Conservation (phyloP, 1,140 invertebrate species). For the Ceratina japonica region DNA sequence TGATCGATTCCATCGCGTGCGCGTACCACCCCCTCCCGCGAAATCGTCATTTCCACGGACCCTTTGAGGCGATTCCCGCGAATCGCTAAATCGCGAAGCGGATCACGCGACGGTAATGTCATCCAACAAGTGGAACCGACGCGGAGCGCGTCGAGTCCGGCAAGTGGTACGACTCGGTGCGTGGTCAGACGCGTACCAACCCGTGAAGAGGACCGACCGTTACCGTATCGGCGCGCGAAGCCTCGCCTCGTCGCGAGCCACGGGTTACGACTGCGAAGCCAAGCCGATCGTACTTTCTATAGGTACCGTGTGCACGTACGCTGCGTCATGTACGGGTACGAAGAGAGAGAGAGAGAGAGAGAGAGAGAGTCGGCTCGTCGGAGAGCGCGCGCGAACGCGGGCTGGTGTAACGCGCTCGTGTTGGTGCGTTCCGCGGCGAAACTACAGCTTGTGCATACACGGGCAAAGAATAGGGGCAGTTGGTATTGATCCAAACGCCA, state of each 20-base stretch:
- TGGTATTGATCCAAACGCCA: conserved; percentile 76
- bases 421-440: conserved; percentile 41
- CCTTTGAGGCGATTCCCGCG: background rate
- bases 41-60: background rate
- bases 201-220: background rate
- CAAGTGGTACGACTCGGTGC: conserved; percentile 14
- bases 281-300: too few relatives aligned
- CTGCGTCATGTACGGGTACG: too few relatives aligned
- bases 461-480: conserved; percentile 74
- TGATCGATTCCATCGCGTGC: background rate
- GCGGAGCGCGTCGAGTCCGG: background rate
- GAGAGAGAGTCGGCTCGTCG: background rate
- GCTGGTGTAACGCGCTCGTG: conserved; percentile 20
- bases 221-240: background rate
- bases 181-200: conserved; percentile 10
- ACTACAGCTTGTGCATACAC: conserved; percentile 59
- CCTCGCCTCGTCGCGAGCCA: background rate
- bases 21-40: too few relatives aligned
- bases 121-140: conserved; percentile 41
- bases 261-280: conserved; percentile 1
- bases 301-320: too few relatives aligned
- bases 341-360: background rate
- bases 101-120: conserved; percentile 12
- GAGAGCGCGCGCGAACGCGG: background rate
- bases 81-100: background rate